phyloP scores from a whole-genome alignment of 2,113 vertebrate species.

The Entelurus aequoreus region DNA sequence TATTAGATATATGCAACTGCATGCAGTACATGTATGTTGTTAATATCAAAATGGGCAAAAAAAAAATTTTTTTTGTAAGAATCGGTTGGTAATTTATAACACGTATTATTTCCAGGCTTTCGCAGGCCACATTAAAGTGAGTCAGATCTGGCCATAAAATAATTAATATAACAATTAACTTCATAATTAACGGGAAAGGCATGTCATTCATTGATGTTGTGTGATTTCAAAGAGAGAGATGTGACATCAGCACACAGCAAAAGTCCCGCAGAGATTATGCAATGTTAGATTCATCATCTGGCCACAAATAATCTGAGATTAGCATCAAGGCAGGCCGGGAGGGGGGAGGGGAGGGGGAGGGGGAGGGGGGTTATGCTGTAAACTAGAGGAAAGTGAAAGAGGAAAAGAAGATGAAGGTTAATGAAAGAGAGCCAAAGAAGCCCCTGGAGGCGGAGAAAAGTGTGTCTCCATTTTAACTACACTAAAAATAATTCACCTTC shows the following conservation, averaged over 20 bases:
- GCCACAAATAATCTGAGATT: conserved; percentile 70
- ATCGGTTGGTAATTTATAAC: too few relatives aligned
- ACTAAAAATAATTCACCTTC: neutral
- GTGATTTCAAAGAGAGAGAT: neutral
- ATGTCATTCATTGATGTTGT: neutral
- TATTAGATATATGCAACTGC: too few relatives aligned
- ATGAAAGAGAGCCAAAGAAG: neutral
- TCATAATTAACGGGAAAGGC: too few relatives aligned
- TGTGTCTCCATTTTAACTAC: neutral
- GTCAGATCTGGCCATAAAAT: too few relatives aligned
- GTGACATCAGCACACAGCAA: conserved; percentile 32
- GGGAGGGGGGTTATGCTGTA: neutral
- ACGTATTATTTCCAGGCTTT: too few relatives aligned
- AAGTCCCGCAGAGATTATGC: conserved; percentile 45
- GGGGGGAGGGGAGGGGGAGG: neutral
- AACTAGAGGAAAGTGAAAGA: neutral
- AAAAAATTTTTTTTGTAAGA: too few relatives aligned
- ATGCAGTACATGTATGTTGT: too few relatives aligned
- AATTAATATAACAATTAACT: too few relatives aligned
- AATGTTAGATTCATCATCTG: conserved; percentile 67
- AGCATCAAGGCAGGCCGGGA: conserved; percentile 31
- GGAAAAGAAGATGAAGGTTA: neutral
- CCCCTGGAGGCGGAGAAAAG: neutral
- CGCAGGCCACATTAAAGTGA: too few relatives aligned
- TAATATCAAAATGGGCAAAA: too few relatives aligned